These are phyloP conservation scores for Lethrus apterus DNA, from an alignment of 1,140 invertebrate genomes.

Conservation along the genomic window DNA sequence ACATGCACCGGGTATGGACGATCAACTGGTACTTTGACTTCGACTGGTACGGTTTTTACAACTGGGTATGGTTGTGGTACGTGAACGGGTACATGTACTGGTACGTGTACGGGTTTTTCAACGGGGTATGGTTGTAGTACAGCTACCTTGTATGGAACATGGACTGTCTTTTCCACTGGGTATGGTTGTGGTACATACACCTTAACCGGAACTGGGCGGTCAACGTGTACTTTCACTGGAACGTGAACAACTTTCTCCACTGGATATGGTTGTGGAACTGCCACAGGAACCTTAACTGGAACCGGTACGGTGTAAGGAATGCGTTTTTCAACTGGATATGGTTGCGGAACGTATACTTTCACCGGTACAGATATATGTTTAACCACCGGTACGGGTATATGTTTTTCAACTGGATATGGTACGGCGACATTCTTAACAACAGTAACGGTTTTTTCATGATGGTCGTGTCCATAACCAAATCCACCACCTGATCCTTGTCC, in stretches of 20 bases:
- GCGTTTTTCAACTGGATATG: constrained; percentile 65
- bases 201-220: constrained; percentile 56
- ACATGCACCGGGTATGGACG: constrained; percentile 29
- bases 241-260: constrained; percentile 68
- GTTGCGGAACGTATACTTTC: constrained; percentile 47
- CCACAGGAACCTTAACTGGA: constrained; percentile 50
- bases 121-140: constrained; percentile 57
- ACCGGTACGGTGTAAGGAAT: constrained; percentile 60
- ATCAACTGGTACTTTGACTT: constrained; percentile 20
- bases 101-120: constrained; percentile 54
- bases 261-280: constrained; percentile 58
- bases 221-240: constrained; percentile 61
- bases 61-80: constrained; percentile 21
- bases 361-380: constrained; percentile 57
- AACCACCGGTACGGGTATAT: constrained; percentile 41
- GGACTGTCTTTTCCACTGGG: constrained; percentile 57
- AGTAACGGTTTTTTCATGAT: constrained; percentile 62
- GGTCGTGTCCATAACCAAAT: constrained; percentile 36
- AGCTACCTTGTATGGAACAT: constrained; percentile 54
- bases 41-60: constrained; percentile 15
- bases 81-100: constrained; percentile 41
- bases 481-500: constrained; percentile 9
- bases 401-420: constrained; percentile 37
- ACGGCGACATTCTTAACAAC: constrained; percentile 59
- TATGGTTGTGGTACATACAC: constrained; percentile 58